A percentile compares a stretch with the other conserved stretches of the same genome.
These are phyloP conservation scores for Telmatherina bonti DNA, from an alignment of 2,797 vertebrate genomes.

Conservation along the genomic window DNA sequence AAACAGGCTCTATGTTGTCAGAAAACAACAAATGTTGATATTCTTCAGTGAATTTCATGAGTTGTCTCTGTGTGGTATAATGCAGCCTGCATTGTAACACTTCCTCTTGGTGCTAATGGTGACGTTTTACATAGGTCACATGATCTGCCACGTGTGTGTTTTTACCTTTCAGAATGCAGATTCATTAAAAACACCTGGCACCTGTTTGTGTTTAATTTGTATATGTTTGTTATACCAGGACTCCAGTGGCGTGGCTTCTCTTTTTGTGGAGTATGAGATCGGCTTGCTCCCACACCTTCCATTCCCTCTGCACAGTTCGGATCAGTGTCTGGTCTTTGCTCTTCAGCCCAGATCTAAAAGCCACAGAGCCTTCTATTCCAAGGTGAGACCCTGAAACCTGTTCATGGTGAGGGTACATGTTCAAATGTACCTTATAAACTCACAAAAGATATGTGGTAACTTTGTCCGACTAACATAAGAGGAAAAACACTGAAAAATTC, in stretches of 20 bases:
- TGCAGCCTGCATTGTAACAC: not conserved
- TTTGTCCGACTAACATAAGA: not conserved
- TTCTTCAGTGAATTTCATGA: too few relatives aligned
- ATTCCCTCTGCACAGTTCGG: conserved; percentile 85
- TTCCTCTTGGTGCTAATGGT: too few relatives aligned
- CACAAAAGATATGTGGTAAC: not conserved
- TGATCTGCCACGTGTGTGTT: not conserved
- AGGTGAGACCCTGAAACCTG: conserved; percentile 78
- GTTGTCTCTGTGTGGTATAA: not conserved
- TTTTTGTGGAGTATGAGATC: conserved; percentile 88
- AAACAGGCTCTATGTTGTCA: too few relatives aligned
- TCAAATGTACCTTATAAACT: not conserved
- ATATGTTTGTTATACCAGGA: conserved; percentile 79
- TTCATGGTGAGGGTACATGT: not conserved
- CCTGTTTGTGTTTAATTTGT: not conserved
- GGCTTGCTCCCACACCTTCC: conserved; percentile 90
- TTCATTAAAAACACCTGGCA: not conserved
- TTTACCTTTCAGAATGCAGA: not conserved
- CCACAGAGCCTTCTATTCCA: conserved; percentile 89
- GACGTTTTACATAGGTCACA: not conserved
- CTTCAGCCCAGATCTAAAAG: conserved; percentile 91
- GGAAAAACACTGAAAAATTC: not conserved
- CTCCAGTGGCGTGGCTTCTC: conserved; percentile 85
- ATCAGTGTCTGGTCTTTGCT: conserved; percentile 87
- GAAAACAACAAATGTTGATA: too few relatives aligned